Evolutionary conservation across 2,888 invertebrate genomes (phyloP), one percentile per base, ranked within the genome.

Genomic region (Neoascia interrupta): DNA sequence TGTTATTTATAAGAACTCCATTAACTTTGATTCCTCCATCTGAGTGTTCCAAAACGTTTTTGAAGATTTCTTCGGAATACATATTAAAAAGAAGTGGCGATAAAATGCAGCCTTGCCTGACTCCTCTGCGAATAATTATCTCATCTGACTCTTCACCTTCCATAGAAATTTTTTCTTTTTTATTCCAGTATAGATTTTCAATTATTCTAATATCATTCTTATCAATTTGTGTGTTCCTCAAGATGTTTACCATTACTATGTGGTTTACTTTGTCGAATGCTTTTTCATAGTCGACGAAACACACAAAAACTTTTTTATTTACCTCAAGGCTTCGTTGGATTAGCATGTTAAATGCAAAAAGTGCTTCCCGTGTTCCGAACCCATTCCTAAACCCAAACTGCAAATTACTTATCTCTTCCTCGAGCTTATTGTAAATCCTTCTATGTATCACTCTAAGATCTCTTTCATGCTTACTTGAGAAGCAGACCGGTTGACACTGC

Each of bases 51-150:
- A 23, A 23, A 36, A 21, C 36, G 1, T 53, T 11, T 53, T 53
- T 34, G 19, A 53, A 23, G 1, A 53, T 21, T 36, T 53, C 8
- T 36, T 53, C 53, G 4, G 37, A 5, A 1, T 37, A 54, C 26
- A 54, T 51, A 15, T 51, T 31, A 6, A 51, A 31, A 15, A 51
- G 51, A 16, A 49, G 18, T 15, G 16, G 49, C 4, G 34, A 51
- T 31, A 51, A 15, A 16, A 51, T 51, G 15, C 31, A 51, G 6
- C 16, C 31, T 31, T 51, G 34, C 16, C 51, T 31, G n/a, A 51
- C 18, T 3, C 31, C 3, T 10, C 34, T 18, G 5, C 18, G 51
- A 34, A 51, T 51, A 31, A 5, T 26, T 26, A 23, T 47, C 11
- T 47, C 47, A 13, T 47, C 47, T 3, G 47, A 47, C 26, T 23